phyloP scores from a whole-genome alignment of 2,797 vertebrate species.

The Microhierax caerulescens region DNA sequence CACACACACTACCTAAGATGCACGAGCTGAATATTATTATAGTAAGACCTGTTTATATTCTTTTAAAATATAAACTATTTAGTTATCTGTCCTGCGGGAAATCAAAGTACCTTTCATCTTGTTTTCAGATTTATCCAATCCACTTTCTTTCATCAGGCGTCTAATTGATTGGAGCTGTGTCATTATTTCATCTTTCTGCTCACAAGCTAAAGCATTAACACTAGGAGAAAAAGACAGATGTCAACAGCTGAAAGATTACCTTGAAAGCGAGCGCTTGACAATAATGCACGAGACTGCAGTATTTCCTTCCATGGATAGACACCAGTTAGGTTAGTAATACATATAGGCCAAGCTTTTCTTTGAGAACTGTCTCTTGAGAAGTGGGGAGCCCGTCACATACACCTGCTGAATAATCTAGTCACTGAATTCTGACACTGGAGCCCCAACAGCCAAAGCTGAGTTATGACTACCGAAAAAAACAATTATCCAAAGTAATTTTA shows the following conservation, averaged over 20 bases:
- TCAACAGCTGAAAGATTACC: not conserved
- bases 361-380: not conserved
- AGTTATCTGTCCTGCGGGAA: not conserved
- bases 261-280: not conserved
- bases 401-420: not conserved
- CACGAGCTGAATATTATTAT: not conserved
- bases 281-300: not conserved
- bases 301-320: not conserved
- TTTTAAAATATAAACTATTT: not conserved
- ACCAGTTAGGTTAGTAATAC: not conserved
- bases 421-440: not conserved
- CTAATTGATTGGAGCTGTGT: slow-evolving; percentile 88
- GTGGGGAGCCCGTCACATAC: not conserved
- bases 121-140: slow-evolving; percentile 84
- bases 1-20: not conserved
- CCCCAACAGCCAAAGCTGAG: not conserved
- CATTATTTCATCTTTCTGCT: slow-evolving; percentile 93
- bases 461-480: not conserved
- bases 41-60: not conserved
- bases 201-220: slow-evolving; percentile 87
- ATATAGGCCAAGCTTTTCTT: not conserved
- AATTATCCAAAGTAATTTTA: not conserved
- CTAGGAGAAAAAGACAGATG: slow-evolving; percentile 61
- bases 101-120: slow-evolving; percentile 74
- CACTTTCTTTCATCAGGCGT: slow-evolving; percentile 89